Evolutionary conservation across 1,140 invertebrate genomes (phyloP), one percentile per base, ranked within the genome.

Genomic region (Luehdorfia chinensis): DNA sequence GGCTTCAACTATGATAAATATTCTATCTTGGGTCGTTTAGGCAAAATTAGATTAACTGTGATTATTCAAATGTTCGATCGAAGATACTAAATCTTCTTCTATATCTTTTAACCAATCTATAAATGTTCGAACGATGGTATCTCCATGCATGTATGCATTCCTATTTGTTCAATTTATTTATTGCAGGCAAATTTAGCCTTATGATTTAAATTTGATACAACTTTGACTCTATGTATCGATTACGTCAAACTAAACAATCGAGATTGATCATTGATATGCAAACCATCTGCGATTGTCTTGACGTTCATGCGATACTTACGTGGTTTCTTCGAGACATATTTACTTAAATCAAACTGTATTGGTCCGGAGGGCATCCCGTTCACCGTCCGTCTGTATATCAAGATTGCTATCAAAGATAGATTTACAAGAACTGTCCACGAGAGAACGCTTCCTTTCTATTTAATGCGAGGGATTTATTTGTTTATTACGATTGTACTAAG

Each of bases 341-440:
- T 71, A 62, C 70, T 71, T 76, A 75, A 75, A 80, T 77, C 69
- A 78, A 77, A 78, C 56, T n/a, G n/a, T n/a, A n/a, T 44, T 52
- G 66, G 52, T 45, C 46, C 56, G 45, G 47, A 59, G 60, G 66
- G 70, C 64, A 68, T 73, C 74, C 73, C 68, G 74, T 79, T 83
- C 80, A 75, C 73, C 81, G 81, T 85, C 72, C 81, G 76, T 79
- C 55, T 71, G 74, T 79, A 79, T 68, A 79, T 83, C 77, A 83
- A 83, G 81, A 85, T 85, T 67, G 67, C 67, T 81, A 85, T 85
- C 81, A 53, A 62, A 72, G 71, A 77, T 76, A 79, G 74, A 85
- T 85, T 85, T 85, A 85, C 78, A 85, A 81, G 78, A 71, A 69
- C 59, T 69, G 72, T 83, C 75, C 46, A 62, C 63, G 66, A 63